Evolutionary conservation across 2,113 vertebrate species (phyloP).

Genomic region (Himantopus leucocephalus): DNA sequence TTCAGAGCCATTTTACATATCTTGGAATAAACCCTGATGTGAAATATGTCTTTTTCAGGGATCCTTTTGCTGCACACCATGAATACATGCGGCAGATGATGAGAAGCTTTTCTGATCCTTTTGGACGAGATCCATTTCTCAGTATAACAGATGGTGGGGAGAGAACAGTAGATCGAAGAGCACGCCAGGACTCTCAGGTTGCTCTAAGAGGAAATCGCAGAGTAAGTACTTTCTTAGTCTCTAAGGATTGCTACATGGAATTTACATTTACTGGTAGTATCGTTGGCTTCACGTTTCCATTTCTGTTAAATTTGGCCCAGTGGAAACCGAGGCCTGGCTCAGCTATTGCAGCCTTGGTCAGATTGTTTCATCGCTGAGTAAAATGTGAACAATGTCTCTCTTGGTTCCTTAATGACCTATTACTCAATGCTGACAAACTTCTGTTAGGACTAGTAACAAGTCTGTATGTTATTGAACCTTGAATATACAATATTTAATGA

Average conservation of each 20-base stretch:
- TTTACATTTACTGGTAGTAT: not conserved
- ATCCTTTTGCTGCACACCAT: constrained; percentile 83
- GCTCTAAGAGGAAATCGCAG: constrained; percentile 60
- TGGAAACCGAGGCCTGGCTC: not conserved
- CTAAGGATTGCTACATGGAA: not conserved
- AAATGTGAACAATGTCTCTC: too few species aligned
- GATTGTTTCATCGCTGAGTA: fast-evolving
- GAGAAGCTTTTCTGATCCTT: constrained; percentile 85
- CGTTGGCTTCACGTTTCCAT: not conserved
- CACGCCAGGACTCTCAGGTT: constrained; percentile 18
- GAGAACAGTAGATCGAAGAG: not conserved
- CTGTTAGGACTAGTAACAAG: not conserved
- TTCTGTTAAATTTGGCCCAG: not conserved
- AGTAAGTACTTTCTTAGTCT: constrained; percentile 75
- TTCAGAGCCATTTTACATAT: fast-evolving
- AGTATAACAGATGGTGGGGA: constrained; percentile 74
- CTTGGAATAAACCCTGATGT: not conserved
- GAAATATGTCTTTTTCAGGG: constrained; percentile 65
- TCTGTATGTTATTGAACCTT: not conserved
- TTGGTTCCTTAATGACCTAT: fast-evolving
- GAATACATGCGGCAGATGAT: constrained; percentile 85
- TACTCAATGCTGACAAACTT: not conserved
- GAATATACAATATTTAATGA: too few species aligned
- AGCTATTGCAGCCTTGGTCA: not conserved
- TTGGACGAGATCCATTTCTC: constrained; percentile 74